Base-by-base conservation (phyloP, 1,140 invertebrate genomes). In the Brachionus sp. region DNA sequence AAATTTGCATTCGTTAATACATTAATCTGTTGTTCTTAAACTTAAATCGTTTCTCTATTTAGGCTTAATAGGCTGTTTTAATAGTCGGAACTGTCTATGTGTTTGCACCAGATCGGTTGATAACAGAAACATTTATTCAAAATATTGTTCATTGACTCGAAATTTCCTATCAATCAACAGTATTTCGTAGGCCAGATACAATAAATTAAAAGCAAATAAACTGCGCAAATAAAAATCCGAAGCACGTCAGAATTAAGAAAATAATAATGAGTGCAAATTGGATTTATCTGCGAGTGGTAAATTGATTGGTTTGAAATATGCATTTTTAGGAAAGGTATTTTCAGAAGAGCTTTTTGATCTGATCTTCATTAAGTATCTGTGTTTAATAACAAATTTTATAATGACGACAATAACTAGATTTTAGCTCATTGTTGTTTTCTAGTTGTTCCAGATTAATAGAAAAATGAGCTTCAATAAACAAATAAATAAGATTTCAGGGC, bases 361-460 rank as follows among this genome's bases (percentile, higher is more conserved):
- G 66, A 70, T 70, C 66, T 39, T 70, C 66, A 70, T 70, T 70
- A 70, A 70, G 33, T 70, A 29, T 37, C 10, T 33, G 35, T 70
- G 66, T 70, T 70, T 70, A 70, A 35, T 75, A 75, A 75, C 39
- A 75, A 75, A 75, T 75, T 46, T 75, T 75, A 9, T 46, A 75
- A 50, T 75, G 70, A 75, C 70, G 70, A 75, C 70, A 75, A 75
- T 44, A 75, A 75, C 42, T 75, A 75, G 37, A 46, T 75, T 25
- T 75, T 33, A 46, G 39, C 44, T 46, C 44, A 25, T 75, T 44
- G 16, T 75, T 75, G 19, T 46, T 46, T 75, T 75, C 23, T 25
- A 75, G 19, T 46, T 75, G 44, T 75, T 75, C 70, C 70, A 75
- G 70, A 75, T 75, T 75, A 75, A 29, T 29, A 75, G 39, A 46